Conservation (phyloP, 2,797 vertebrate genomes). For the Petrocephalus sullivani region DNA sequence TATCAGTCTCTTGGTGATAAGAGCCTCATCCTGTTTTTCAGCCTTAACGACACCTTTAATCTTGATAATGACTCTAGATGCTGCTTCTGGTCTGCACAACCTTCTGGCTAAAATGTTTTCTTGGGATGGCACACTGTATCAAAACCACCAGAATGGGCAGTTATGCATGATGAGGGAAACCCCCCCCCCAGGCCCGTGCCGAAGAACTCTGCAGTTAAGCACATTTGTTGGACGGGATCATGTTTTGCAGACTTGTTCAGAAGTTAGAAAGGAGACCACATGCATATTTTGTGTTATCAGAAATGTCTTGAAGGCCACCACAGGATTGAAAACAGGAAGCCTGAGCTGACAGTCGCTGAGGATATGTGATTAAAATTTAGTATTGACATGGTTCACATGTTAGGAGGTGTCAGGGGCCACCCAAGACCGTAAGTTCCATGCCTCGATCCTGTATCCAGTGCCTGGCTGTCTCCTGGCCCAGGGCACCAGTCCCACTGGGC, state of each 20-base stretch:
- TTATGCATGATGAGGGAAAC: neutral
- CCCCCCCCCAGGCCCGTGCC: neutral
- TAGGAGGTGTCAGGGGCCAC: neutral
- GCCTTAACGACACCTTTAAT: neutral
- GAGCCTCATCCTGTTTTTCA: neutral
- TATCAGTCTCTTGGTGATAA: neutral
- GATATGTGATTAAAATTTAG: neutral
- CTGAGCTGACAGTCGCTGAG: neutral
- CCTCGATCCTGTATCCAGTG: neutral
- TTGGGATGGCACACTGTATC: neutral
- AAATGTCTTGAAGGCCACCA: neutral
- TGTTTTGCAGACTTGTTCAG: neutral
- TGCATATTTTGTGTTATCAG: neutral
- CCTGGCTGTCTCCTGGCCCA: neutral
- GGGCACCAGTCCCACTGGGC: neutral
- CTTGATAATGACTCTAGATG: neutral
- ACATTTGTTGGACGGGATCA: neutral
- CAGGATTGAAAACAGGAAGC: conserved; percentile 10
- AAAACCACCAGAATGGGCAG: neutral
- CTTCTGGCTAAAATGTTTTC: neutral
- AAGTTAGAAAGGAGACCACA: neutral
- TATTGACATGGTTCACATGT: neutral
- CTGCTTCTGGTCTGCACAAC: neutral
- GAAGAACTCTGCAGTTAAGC: neutral
- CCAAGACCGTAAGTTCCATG: neutral